Base-by-base conservation (phyloP, 2,888 invertebrate species). In the Limenitis camilla region DNA sequence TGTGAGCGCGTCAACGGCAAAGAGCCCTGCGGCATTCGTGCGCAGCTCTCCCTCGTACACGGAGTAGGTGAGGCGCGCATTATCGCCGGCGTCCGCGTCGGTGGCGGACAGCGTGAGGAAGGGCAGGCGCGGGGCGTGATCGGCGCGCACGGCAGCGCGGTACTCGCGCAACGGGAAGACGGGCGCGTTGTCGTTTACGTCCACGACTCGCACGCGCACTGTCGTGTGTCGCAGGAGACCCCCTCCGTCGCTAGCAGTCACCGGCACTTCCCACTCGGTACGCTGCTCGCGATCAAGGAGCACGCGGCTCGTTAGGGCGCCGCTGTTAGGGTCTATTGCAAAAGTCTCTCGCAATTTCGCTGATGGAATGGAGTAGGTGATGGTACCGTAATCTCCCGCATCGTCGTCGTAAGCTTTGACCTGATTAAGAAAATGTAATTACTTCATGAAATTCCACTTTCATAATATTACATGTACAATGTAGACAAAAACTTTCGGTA, bases 131-230 rank as follows among this genome's bases (percentile, higher is more conserved):
- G 76, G 75, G 50, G 79, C 67, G 56, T 74, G 73, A 67, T 76
- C 77, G 38, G 89, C 85, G 61, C 90, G 90, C 59, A 93, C 91
- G 52, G 91, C 91, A 32, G 92, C 91, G 76, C 93, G 92, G 77
- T 96, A 96, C 76, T 95, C 92, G 60, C 90, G 90, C 53, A 93
- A 84, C 58, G 92, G 85, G 76, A 96, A 96, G 51, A 81, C 81
- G 0, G 97, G 97, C 46, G 92, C 85, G 77, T 95, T 93, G 75
- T 97, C 96, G 80, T 96, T 96, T 59, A 91, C 90, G 81, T 97
- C 97, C 27, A 89, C 86, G 43, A 98, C 93, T 74, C 92, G 91
- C 38, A 98, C 93, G 75, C 94, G 89, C 59, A 96, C 91, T 32
- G 90, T 89, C 40, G 94, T 89, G 76, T 94, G 93, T 19, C 93